These are phyloP conservation scores for Scatophagus argus DNA, from an alignment of 2,113 vertebrate species.

Conservation along the genomic window DNA sequence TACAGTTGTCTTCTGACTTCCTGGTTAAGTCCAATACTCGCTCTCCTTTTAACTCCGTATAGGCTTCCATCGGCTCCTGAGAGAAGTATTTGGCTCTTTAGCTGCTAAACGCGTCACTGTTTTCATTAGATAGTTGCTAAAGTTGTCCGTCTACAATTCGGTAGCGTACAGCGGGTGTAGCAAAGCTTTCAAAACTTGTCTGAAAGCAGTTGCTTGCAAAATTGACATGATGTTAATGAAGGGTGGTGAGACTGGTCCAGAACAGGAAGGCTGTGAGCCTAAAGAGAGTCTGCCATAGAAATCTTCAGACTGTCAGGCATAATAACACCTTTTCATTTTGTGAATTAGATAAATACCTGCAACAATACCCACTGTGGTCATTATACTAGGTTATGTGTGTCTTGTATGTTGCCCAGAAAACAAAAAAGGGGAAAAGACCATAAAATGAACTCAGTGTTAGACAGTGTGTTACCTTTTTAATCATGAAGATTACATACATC, in stretches of 20 bases:
- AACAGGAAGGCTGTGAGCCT: too few relatives aligned
- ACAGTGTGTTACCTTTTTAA: not conserved
- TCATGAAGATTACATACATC: not conserved
- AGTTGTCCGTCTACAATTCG: too few relatives aligned
- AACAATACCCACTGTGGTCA: not conserved
- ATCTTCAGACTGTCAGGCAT: not conserved
- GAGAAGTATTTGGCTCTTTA: too few relatives aligned
- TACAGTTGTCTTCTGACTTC: not conserved
- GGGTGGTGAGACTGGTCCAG: too few relatives aligned
- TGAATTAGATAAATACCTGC: not conserved
- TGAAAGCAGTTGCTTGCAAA: not conserved
- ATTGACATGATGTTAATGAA: too few relatives aligned
- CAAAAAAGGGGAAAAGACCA: not conserved
- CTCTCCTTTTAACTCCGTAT: not conserved
- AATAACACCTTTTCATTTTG: not conserved
- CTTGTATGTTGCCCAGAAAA: not conserved
- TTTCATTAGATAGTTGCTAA: not conserved
- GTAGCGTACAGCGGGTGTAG: too few relatives aligned
- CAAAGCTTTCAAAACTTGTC: not conserved
- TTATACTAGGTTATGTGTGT: not conserved
- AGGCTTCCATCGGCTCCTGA: too few relatives aligned
- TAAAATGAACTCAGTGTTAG: not conserved
- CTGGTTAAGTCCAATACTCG: not conserved
- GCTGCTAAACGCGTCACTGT: too few relatives aligned
- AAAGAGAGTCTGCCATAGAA: not conserved